Evolutionary conservation across 92 coral and sea anemone species (phyloP).

Genomic region (Hydrozoanthus gracilis): DNA sequence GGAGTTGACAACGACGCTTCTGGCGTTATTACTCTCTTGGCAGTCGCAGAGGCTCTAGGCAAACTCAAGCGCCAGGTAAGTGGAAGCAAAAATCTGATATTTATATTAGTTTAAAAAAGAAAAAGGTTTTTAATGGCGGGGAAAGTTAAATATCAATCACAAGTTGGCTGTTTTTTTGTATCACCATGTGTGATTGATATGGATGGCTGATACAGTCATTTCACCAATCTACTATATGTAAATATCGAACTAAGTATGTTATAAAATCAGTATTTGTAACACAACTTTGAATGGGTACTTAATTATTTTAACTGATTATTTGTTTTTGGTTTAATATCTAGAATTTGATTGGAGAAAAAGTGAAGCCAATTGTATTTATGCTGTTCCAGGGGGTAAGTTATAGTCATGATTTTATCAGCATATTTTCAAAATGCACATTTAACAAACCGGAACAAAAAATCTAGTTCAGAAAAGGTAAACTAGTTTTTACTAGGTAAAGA

Average conservation of each 20-base stretch:
- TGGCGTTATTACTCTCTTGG: conserved; percentile 82
- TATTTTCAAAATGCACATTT: too few relatives aligned
- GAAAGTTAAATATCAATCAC: too few relatives aligned
- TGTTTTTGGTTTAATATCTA: conserved; percentile 12
- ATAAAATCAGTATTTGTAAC: too few relatives aligned
- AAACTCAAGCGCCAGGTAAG: conserved; percentile 79
- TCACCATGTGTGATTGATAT: too few relatives aligned
- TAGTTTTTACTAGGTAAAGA: too few relatives aligned
- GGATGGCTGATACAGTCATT: too few relatives aligned
- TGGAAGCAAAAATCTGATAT: not conserved
- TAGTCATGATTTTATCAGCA: not conserved
- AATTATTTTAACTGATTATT: not conserved
- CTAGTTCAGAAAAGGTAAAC: too few relatives aligned
- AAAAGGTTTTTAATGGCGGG: not conserved
- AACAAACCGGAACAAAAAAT: too few relatives aligned
- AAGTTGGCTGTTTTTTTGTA: too few relatives aligned
- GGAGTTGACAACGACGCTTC: conserved; percentile 97
- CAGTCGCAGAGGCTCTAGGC: conserved; percentile 89
- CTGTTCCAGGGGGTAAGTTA: conserved; percentile 93
- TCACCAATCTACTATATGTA: too few relatives aligned
- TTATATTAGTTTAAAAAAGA: not conserved
- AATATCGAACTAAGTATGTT: too few relatives aligned
- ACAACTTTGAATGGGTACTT: too few relatives aligned
- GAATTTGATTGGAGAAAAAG: conserved; percentile 62
- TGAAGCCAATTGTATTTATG: conserved; percentile 86